These are phyloP conservation scores for Tetragnatha montana DNA, from an alignment of 2,888 invertebrate genomes.

Conservation along the genomic window DNA sequence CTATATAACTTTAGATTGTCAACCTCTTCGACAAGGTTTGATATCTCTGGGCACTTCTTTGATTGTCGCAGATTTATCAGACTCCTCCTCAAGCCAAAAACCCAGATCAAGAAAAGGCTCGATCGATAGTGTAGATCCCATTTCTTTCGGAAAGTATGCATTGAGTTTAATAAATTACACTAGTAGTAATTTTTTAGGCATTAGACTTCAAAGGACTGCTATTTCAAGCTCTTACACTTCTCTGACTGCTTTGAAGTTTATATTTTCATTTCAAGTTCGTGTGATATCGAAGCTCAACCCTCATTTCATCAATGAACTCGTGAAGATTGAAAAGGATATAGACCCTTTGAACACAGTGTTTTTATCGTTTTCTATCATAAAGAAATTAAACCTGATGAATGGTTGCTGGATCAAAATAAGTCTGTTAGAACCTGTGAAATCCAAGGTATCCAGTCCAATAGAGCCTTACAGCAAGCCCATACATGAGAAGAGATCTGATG, in stretches of 20 bases:
- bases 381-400: constrained; percentile 46
- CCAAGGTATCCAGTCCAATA: constrained; percentile 9
- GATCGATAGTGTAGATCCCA: background rate
- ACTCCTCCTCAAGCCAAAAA: background rate
- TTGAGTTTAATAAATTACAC: constrained; percentile 55
- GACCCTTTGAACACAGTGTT: constrained; percentile 68
- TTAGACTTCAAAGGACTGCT: constrained; percentile 14
- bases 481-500: background rate
- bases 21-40: constrained; percentile 53
- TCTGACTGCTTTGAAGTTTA: constrained; percentile 42
- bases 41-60: constrained; percentile 24
- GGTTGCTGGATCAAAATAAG: constrained; percentile 66
- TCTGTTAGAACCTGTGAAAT: constrained; percentile 33
- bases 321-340: constrained; percentile 23
- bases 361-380: constrained; percentile 21
- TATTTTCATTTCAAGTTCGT: constrained; percentile 35
- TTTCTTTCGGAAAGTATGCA: constrained; percentile 30
- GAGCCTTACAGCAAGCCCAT: background rate
- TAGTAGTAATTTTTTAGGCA: constrained; percentile 50
- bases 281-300: constrained; percentile 37
- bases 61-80: constrained; percentile 42
- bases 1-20: constrained; percentile 53
- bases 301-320: constrained; percentile 50
- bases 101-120: background rate
- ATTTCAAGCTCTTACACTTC: constrained; percentile 28